Conservation (phyloP, 2,888 invertebrate species). For the Lepetodrilus schrolli region DNA sequence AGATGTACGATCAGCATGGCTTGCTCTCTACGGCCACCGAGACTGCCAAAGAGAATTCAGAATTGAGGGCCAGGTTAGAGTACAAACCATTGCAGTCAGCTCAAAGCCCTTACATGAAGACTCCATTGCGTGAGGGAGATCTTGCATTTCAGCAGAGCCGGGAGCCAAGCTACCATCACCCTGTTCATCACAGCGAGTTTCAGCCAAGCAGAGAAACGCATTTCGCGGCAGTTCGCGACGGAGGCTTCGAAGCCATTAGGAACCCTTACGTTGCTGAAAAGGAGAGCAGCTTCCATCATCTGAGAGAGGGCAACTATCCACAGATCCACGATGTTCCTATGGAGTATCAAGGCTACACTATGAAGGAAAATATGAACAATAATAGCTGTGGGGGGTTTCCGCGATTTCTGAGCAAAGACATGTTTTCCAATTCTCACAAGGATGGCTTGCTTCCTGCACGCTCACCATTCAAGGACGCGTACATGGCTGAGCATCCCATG, state of each 20-base stretch:
- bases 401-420: conserved; percentile 7
- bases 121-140: neutral
- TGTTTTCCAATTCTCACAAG: neutral
- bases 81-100: neutral
- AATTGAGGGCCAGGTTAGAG: neutral
- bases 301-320: neutral
- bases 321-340: neutral
- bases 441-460: neutral
- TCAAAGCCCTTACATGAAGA: neutral
- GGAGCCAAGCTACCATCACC: neutral
- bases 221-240: neutral
- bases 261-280: too few relatives aligned
- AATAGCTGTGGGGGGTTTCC: neutral
- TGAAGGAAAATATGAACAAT: neutral
- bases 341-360: neutral
- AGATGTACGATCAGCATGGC: neutral
- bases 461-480: neutral
- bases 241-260: neutral
- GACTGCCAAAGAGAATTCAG: neutral
- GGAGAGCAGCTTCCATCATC: neutral
- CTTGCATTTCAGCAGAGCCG: neutral
- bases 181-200: neutral
- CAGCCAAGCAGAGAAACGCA: neutral
- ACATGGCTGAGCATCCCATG: neutral
- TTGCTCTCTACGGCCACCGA: neutral